Percentiles rank a stretch among this genome's conserved stretches.
Conservation (phyloP, 2,113 vertebrate species). For the Sphyrna mokarran region DNA sequence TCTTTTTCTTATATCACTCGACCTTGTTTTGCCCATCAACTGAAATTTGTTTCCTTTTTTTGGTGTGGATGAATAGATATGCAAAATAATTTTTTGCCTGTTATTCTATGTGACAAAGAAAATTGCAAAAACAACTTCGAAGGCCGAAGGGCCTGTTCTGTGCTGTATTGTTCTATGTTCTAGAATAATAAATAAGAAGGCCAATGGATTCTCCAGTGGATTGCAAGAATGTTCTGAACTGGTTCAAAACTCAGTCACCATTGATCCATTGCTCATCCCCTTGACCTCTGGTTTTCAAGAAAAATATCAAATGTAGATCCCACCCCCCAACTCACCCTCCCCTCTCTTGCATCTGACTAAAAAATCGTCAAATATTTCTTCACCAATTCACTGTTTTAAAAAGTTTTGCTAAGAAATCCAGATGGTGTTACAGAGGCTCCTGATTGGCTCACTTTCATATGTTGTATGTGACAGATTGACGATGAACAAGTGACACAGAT, state of each 20-base stretch:
- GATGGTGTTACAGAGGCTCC: neutral
- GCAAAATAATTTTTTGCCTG: neutral
- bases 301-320: neutral
- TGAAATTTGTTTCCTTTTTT: neutral
- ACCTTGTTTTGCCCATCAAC: neutral
- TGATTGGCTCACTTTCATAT: neutral
- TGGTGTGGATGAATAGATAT: neutral
- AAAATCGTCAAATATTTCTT: neutral
- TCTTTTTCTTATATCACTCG: neutral
- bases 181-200: neutral
- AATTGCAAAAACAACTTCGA: neutral
- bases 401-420: no score
- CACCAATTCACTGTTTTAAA: neutral
- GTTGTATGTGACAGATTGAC: slow-evolving; percentile 66
- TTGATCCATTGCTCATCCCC: neutral
- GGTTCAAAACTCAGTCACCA: neutral
- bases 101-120: neutral
- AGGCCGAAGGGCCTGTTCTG: no score
- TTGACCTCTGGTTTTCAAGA: neutral
- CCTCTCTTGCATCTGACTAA: neutral
- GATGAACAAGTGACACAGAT: slow-evolving; percentile 93
- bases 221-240: neutral
- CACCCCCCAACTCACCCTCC: neutral
- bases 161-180: no score
- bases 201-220: neutral